phyloP scores from a whole-genome alignment of 2,888 invertebrate genomes.

The Metopia argyrocephala region DNA sequence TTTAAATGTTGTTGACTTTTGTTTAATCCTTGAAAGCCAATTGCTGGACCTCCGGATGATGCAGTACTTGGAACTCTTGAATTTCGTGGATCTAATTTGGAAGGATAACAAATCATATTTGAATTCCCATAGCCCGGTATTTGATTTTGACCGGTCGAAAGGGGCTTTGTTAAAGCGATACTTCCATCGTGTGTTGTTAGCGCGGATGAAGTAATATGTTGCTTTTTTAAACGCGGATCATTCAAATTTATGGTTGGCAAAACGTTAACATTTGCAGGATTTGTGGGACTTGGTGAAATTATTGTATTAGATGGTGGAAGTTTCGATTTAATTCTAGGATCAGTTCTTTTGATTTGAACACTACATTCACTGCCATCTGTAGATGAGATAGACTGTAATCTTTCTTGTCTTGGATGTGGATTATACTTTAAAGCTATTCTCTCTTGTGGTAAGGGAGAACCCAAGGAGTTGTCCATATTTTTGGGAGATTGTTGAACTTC shows the following conservation, averaged over 20 bases:
- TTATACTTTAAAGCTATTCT: constrained; percentile 78
- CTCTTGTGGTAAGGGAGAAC: constrained; percentile 50
- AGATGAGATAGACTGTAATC: constrained; percentile 42
- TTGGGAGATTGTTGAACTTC: constrained; percentile 26
- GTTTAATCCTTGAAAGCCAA: constrained; percentile 12
- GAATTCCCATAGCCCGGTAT: neutral
- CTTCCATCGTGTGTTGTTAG: constrained; percentile 25
- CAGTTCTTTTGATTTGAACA: constrained; percentile 28
- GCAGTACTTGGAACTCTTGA: constrained; percentile 12
- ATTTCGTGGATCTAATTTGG: constrained; percentile 24
- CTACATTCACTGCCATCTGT: constrained; percentile 54
- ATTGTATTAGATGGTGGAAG: neutral
- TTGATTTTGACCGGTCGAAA: neutral
- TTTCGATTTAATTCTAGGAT: constrained; percentile 58
- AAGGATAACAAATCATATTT: constrained; percentile 11
- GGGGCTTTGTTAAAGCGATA: neutral
- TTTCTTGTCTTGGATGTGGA: constrained; percentile 76
- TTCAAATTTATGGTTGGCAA: constrained; percentile 65
- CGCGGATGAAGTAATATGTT: constrained; percentile 34
- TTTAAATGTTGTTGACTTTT: constrained; percentile 20
- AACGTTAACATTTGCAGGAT: constrained; percentile 59
- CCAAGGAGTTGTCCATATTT: neutral
- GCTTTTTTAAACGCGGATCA: constrained; percentile 67
- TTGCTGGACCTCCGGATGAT: neutral
- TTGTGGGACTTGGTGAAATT: constrained; percentile 3